Evolutionary conservation across 2,888 invertebrate genomes (phyloP), one percentile per base, ranked within the genome.

Genomic region (Rhamnusium bicolor): DNA sequence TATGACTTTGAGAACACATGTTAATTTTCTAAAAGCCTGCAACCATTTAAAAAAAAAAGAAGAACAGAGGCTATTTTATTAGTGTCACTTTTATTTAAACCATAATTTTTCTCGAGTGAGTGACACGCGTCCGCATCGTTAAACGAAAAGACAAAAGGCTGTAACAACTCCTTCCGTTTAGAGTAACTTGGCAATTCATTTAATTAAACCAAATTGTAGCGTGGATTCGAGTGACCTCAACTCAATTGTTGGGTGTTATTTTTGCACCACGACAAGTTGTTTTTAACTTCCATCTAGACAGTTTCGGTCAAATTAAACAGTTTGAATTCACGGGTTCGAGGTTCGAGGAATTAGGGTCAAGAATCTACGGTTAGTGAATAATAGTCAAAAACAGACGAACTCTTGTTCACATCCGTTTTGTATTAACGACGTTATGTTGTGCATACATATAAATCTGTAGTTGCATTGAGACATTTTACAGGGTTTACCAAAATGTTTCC

Each of bases 161-260:
- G 27, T n/a, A 14, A 24, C 47, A 47, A 49, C 63, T 18, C n/a
- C 49, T 72, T 75, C 75, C 75, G 75, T n/a, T 56, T 54, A 21
- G 40, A 51, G 62, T 69, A 69, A 73, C 71, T 75, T 71, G 60
- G 67, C 69, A 61, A 71, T 67, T 72, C 56, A 65, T 58, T 72
- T 51, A 69, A 72, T 74, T 56, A 69, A 56, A 66, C 60, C 14
- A 71, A 74, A 74, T 60, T 74, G 56, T 27, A 40, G 69, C 72
- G 74, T 71, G 74, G 75, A 63, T 58, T 65, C 56, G 60, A 73
- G 54, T 73, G 75, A 75, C 75, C 75, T 75, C 70, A 68, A 62
- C 67, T 70, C 32, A 67, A 68, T 72, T 66, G 74, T 72, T 51
- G 71, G 71, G 49, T 24, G 69, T 69, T 72, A 72, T 75, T 72